These are phyloP conservation scores for Drosophila anceps DNA, from an alignment of 2,888 invertebrate species.

Conservation along the genomic window DNA sequence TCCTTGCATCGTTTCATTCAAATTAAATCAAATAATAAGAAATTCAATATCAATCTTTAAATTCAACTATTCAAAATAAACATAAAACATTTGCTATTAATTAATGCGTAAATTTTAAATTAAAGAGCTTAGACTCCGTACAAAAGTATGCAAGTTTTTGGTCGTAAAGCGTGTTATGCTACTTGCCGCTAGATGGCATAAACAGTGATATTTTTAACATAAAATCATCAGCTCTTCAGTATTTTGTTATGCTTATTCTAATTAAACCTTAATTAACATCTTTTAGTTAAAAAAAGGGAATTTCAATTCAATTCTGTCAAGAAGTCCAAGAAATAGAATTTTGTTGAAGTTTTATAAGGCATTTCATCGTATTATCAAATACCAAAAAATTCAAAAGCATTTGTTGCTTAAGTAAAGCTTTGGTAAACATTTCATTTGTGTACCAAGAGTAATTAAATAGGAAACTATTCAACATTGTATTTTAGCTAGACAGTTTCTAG, in stretches of 20 bases:
- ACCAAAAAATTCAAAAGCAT: not conserved
- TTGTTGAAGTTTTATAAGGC: not conserved
- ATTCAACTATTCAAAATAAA: not conserved
- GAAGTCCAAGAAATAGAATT: not conserved
- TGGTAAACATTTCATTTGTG: conserved; percentile 25
- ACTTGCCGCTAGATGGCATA: conserved; percentile 20
- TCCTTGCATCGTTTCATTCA: not conserved
- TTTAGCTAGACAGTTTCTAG: conserved; percentile 7
- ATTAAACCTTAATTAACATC: not conserved
- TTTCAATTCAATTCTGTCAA: not conserved
- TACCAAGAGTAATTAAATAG: conserved; percentile 13
- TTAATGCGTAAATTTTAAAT: not conserved
- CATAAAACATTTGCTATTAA: not conserved
- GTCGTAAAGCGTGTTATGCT: not conserved
- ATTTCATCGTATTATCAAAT: not conserved
- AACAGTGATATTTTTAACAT: too few species aligned
- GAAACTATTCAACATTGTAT: conserved; percentile 6
- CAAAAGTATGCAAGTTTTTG: conserved; percentile 5
- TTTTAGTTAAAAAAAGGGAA: too few species aligned
- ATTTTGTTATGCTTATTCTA: not conserved
- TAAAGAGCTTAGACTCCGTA: not conserved
- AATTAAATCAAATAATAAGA: not conserved
- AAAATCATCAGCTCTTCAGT: not conserved
- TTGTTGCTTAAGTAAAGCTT: not conserved
- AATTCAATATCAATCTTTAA: not conserved